phyloP scores from a whole-genome alignment of 2,797 vertebrate species.

The Gambelia wislizenii region DNA sequence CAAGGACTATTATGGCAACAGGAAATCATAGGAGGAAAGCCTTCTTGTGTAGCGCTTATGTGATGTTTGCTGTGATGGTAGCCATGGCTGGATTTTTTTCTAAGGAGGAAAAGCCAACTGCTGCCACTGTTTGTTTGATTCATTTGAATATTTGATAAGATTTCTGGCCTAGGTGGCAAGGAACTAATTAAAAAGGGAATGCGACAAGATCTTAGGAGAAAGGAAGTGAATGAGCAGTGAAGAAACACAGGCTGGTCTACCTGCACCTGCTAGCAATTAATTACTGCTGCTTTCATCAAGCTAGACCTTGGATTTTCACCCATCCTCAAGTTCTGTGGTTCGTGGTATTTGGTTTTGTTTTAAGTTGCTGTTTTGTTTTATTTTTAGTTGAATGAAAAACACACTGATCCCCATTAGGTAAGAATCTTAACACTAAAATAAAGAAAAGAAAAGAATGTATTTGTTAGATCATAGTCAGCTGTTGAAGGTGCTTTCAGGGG shows the following conservation, averaged over 20 bases:
- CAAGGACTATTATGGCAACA: not conserved
- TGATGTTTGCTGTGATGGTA: not conserved
- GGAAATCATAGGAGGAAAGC: not conserved
- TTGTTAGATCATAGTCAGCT: slow-evolving; percentile 51
- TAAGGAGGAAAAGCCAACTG: not conserved
- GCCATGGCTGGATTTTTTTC: too few species aligned
- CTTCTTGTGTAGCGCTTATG: not conserved
- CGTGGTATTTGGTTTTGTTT: not conserved
- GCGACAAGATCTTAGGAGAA: slow-evolving; percentile 63
- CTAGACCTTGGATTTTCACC: slow-evolving; percentile 57
- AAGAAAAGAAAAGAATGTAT: slow-evolving; percentile 45
- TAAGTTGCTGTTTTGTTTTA: not conserved
- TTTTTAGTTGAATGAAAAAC: slow-evolving; percentile 18
- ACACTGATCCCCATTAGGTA: slow-evolving; percentile 61
- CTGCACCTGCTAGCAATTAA: slow-evolving; percentile 76
- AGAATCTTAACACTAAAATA: slow-evolving; percentile 52
- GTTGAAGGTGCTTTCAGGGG: not conserved
- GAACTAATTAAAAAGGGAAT: slow-evolving; percentile 70
- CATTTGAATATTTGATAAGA: slow-evolving; percentile 61
- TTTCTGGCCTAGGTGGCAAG: slow-evolving; percentile 55
- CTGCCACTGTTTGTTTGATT: slow-evolving; percentile 44
- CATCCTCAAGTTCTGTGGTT: not conserved
- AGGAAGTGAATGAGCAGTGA: slow-evolving; percentile 30
- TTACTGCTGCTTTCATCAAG: slow-evolving; percentile 76
- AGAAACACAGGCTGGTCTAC: slow-evolving; percentile 42